A percentile compares a stretch with the other conserved stretches of the same genome.
These are phyloP conservation scores for Lipotes vexillifer DNA, from an alignment of 2,113 vertebrate species.

Conservation along the genomic window DNA sequence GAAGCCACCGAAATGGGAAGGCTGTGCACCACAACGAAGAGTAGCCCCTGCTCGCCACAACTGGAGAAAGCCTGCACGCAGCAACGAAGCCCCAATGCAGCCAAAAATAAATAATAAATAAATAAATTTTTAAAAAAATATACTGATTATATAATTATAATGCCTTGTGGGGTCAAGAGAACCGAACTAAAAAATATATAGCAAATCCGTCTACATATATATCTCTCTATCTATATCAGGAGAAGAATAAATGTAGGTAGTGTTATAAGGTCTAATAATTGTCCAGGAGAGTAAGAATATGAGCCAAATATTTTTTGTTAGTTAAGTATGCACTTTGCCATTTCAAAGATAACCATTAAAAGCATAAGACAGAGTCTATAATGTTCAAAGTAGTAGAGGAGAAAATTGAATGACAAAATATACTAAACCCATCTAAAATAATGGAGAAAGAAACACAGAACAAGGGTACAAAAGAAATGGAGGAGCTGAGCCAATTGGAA, in stretches of 20 bases:
- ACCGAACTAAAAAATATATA: neutral
- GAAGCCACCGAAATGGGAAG: no score
- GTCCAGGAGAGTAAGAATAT: neutral
- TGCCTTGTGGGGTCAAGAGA: neutral
- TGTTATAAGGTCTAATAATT: neutral
- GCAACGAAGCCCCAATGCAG: no score
- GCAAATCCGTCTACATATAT: neutral
- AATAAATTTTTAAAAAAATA: neutral
- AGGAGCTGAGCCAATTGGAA: neutral
- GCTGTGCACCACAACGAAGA: no score
- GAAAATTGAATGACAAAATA: conserved; percentile 23
- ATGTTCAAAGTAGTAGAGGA: neutral
- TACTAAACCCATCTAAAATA: conserved; percentile 20
- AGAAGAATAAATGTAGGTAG: neutral
- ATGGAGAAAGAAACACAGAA: neutral
- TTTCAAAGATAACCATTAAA: neutral
- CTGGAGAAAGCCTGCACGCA: no score
- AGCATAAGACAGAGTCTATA: neutral
- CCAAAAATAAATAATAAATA: no score
- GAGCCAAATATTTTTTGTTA: neutral
- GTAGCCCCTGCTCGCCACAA: no score
- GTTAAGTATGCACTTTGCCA: neutral
- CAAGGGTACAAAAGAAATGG: neutral
- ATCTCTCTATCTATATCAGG: neutral
- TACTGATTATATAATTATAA: neutral